Evolutionary conservation across 2,797 vertebrate species (phyloP).

Genomic region (Malacoraja senta): DNA sequence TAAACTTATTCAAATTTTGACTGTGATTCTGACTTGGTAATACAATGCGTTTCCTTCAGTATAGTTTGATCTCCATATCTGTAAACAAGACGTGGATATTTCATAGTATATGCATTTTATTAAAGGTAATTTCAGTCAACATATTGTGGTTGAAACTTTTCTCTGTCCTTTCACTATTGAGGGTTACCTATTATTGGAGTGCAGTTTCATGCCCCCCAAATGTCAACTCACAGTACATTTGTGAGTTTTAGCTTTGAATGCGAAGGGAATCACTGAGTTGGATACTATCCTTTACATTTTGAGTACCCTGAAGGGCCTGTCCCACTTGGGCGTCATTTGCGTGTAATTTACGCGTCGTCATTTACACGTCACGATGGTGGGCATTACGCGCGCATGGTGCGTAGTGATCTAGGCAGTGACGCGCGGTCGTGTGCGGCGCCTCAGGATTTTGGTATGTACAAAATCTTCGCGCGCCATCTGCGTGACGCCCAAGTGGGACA

Average conservation of each 20-base stretch:
- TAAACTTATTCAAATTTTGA: neutral
- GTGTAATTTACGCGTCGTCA: too few relatives aligned
- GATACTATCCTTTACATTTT: neutral
- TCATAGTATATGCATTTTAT: neutral
- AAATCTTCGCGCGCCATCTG: too few relatives aligned
- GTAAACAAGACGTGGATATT: neutral
- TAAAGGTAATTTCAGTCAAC: neutral
- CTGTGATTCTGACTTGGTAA: neutral
- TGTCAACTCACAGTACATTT: neutral
- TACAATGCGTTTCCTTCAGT: neutral
- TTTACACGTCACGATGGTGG: too few relatives aligned
- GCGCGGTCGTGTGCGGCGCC: too few relatives aligned
- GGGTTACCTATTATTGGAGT: neutral
- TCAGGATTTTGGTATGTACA: too few relatives aligned
- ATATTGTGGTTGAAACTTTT: neutral
- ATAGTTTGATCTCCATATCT: neutral
- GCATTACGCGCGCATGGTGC: too few relatives aligned
- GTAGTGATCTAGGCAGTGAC: too few relatives aligned
- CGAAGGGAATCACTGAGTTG: neutral
- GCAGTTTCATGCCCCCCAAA: neutral
- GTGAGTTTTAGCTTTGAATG: neutral
- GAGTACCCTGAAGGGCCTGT: neutral
- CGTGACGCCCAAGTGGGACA: too few relatives aligned
- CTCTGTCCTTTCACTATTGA: neutral
- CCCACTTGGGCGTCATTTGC: too few relatives aligned